Evolutionary conservation across 2,888 invertebrate species (phyloP), one percentile per base, ranked within the genome.

Genomic region (Cephus runcator): DNA sequence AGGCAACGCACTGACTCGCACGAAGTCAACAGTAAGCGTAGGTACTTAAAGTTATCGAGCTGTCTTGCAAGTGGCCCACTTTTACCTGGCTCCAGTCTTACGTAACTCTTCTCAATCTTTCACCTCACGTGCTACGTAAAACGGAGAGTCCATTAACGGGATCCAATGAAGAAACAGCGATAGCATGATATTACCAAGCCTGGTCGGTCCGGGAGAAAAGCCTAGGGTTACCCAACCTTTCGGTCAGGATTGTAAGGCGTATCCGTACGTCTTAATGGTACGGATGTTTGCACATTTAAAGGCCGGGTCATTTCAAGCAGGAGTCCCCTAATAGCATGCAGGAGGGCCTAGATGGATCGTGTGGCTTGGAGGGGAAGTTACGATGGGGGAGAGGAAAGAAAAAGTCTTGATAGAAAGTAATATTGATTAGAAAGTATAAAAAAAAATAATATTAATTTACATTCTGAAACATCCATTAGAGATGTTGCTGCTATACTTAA

Each of bases 61-160:
- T 56, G 23, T 56, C 56, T 56, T 56, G 23, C 56, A 23, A 56
- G 56, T 56, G 86, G 84, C 85, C 86, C 84, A 86, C 87, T 87
- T 87, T 86, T 87, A 84, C 85, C 80, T n/a, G 73, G 75, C 81
- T 33, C 34, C 74, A 36, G 74, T 6, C 74, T 74, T 74, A 35
- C 11, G 74, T 36, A 74, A 74, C 30, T 74, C 74, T 36, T 74
- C 36, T 78, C 82, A 79, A 81, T 80, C 82, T 79, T 76, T 82
- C 79, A 81, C 77, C 82, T 81, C 83, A 79, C 79, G 81, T 81
- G 81, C 79, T 81, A 79, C 76, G 79, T 79, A 76, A 81, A 79
- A 76, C 36, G 35, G 33, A 74, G 33, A 34, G 73, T 83, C 83
- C 85, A 85, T 86, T 86, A 86, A 79, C 73, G 81, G 83, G 30